Evolutionary conservation across 2,113 vertebrate species (phyloP), one percentile per base, ranked within the genome.

Genomic region (Archilochus colubris): DNA sequence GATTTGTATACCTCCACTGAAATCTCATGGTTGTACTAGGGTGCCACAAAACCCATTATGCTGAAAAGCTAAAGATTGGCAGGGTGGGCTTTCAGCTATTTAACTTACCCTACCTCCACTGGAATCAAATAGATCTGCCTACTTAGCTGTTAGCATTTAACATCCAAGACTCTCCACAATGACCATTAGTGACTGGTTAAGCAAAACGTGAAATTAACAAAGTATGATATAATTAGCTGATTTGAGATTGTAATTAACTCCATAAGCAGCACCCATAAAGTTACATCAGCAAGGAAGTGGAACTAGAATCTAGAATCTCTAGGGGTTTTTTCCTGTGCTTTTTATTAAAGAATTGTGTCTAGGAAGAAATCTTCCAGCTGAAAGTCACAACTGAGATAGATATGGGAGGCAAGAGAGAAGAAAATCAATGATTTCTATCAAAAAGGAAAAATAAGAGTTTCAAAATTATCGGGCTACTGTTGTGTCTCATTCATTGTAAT

Each of bases 241-340:
- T 53, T 61, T 68, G 9, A 46, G 6, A n/a, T 73, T 8, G 17
- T 36, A 62, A 64, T 10, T 14, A 73, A 10, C 6, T 40, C 40
- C 40, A 40, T 40, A 40, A 40, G 12, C 40, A 54, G 9, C 23
- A 81, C 66, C 10, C 43, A 40, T 10, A 55, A 30, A 77, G 38
- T 61, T 16, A 31, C 21, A 28, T 68, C 23, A 44, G 25, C 6
- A 19, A 36, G 81, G 66, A 91, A 54, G 14, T 13, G 16, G 8
- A 21, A 44, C 9, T 36, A 7, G 6, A 21, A 4, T 58, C 40
- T 50, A n/a, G n/a, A 62, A 15, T 7, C 12, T 51, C 9, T 27
- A 33, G 36, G 7, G 4, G 5, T 40, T 7, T 0, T 0, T 46
- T 20, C 36, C 28, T 63, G 4, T 1, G 4, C 9, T 23, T 31